Percentiles rank a stretch among this genome's conserved stretches.
phyloP scores from a whole-genome alignment of 2,113 vertebrate species.

The Ciconia stormi region DNA sequence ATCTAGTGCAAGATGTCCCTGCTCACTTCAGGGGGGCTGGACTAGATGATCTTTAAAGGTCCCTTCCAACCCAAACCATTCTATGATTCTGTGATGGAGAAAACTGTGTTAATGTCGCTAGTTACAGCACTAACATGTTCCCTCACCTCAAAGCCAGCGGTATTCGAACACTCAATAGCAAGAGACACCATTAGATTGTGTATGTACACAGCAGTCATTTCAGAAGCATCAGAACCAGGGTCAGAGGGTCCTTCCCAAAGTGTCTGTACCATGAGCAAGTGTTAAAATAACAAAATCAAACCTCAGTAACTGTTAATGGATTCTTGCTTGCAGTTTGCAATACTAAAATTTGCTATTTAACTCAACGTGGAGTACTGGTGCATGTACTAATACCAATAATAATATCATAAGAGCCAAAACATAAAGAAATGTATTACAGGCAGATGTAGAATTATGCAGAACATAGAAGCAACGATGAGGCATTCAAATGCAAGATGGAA shows the following conservation, averaged over 20 bases:
- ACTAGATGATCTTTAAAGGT: too few species aligned
- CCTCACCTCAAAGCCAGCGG: background rate
- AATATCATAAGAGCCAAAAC: background rate
- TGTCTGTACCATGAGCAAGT: background rate
- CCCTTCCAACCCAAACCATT: too few species aligned
- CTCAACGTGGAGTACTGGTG: background rate
- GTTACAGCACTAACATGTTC: background rate
- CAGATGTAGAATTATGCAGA: background rate
- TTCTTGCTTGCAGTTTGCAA: background rate
- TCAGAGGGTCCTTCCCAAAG: background rate
- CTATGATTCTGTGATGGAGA: background rate
- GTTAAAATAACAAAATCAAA: background rate
- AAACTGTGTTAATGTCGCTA: background rate
- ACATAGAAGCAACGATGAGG: background rate
- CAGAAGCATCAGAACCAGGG: background rate
- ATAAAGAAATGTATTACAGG: background rate
- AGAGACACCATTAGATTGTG: background rate
- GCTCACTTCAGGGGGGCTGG: too few species aligned
- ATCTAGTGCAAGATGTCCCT: background rate
- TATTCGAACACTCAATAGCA: background rate
- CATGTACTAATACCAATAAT: background rate
- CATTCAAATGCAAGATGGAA: background rate
- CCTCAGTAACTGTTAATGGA: background rate
- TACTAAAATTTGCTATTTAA: background rate
- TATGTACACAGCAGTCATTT: background rate